These are phyloP conservation scores for Lampropteryx suffumata DNA, from an alignment of 2,888 invertebrate species.

Conservation along the genomic window DNA sequence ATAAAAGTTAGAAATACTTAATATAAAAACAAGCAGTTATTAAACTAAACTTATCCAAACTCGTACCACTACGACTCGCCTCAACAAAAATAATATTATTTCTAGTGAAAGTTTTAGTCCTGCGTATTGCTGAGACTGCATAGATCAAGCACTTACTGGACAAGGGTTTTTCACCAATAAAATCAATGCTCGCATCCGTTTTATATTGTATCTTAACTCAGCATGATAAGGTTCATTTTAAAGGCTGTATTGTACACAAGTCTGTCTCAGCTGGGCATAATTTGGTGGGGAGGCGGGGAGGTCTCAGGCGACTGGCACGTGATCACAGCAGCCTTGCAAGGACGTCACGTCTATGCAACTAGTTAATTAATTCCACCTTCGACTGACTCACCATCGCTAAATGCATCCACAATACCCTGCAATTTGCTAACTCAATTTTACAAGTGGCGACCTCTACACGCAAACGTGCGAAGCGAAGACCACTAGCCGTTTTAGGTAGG, in stretches of 20 bases:
- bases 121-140: too few relatives aligned
- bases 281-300: slow-evolving; percentile 15
- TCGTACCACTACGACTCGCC: too few relatives aligned
- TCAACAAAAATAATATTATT: too few relatives aligned
- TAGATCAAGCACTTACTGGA: not conserved
- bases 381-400: slow-evolving; percentile 62
- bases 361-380: slow-evolving; percentile 77
- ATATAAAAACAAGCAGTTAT: too few relatives aligned
- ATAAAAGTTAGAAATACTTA: too few relatives aligned
- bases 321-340: slow-evolving; percentile 78
- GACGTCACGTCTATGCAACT: slow-evolving; percentile 75
- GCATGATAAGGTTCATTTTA: slow-evolving; percentile 4
- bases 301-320: slow-evolving; percentile 55
- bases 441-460: slow-evolving; percentile 33
- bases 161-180: not conserved
- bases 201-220: not conserved
- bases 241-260: not conserved
- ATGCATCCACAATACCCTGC: slow-evolving; percentile 27
- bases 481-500: slow-evolving; percentile 29
- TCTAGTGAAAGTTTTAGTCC: too few relatives aligned
- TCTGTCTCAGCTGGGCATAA: slow-evolving; percentile 8
- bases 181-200: not conserved
- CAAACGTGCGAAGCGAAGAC: slow-evolving; percentile 27
- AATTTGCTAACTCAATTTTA: slow-evolving; percentile 23
- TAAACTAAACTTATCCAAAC: too few relatives aligned